phyloP scores from a whole-genome alignment of 53 echinoderm and acorn worm genomes.

The Crossaster papposus region DNA sequence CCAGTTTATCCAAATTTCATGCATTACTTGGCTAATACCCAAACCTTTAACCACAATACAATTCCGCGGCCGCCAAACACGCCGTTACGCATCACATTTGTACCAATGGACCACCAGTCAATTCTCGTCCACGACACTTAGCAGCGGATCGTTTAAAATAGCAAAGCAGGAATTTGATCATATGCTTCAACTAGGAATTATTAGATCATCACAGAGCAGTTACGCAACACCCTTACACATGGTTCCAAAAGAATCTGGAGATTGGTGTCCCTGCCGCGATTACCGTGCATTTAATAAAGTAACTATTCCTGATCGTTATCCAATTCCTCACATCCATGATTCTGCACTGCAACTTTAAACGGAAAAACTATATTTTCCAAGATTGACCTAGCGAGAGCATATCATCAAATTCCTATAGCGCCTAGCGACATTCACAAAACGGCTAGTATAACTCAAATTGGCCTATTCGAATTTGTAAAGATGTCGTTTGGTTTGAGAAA shows the following conservation, averaged over 20 bases:
- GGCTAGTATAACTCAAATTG: conserved; percentile 58
- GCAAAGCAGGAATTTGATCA: conserved; percentile 61
- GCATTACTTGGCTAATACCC: conserved; percentile 9
- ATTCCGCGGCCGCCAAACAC: conserved; percentile 18
- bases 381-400: conserved; percentile 59
- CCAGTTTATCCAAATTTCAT: not conserved
- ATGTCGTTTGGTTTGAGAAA: conserved; percentile 77
- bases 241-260: conserved; percentile 48
- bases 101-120: conserved; percentile 40
- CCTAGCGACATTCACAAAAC: conserved; percentile 58
- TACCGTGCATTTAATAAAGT: conserved; percentile 56
- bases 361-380: conserved; percentile 57
- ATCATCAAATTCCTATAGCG: conserved; percentile 67
- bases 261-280: conserved; percentile 72
- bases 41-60: conserved; percentile 5
- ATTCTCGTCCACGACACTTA: conserved; percentile 23
- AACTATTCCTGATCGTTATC: conserved; percentile 61
- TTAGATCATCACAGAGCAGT: conserved; percentile 39
- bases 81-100: conserved; percentile 55
- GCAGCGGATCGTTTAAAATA: conserved; percentile 32
- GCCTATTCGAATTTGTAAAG: conserved; percentile 61
- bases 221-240: conserved; percentile 63
- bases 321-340: conserved; percentile 67
- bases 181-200: conserved; percentile 51
- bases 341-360: conserved; percentile 31